phyloP scores from a whole-genome alignment of 2,888 invertebrate genomes.

The Athalia circularis region DNA sequence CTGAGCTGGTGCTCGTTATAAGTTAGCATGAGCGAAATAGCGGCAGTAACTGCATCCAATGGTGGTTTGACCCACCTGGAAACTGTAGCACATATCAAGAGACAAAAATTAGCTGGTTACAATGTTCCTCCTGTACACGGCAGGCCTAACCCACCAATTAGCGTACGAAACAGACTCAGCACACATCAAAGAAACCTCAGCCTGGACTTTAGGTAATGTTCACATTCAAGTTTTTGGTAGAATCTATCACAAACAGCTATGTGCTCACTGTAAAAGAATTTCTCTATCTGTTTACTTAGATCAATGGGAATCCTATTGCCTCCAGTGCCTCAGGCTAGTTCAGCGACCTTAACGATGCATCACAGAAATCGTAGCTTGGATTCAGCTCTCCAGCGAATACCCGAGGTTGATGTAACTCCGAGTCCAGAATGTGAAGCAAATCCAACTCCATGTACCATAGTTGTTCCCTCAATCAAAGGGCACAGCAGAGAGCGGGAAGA shows the following conservation, averaged over 20 bases:
- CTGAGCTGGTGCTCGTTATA: conserved; percentile 64
- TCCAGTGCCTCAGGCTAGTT: conserved; percentile 77
- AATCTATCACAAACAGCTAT: background rate
- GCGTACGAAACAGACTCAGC: conserved; percentile 76
- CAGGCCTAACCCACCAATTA: conserved; percentile 74
- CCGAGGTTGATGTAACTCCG: conserved; percentile 87
- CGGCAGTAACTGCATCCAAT: conserved; percentile 69
- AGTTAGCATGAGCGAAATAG: conserved; percentile 73
- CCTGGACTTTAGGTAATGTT: conserved; percentile 87
- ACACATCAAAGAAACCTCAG: conserved; percentile 92
- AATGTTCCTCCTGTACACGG: conserved; percentile 79
- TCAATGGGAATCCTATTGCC: conserved; percentile 81
- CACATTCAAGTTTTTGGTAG: background rate
- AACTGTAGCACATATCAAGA: conserved; percentile 71
- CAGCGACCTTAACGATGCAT: conserved; percentile 73
- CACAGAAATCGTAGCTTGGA: conserved; percentile 93
- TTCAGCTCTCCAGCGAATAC: conserved; percentile 91
- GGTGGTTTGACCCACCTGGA: conserved; percentile 72
- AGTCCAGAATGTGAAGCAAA: conserved; percentile 78
- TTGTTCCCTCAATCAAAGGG: conserved; percentile 55
- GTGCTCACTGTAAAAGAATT: background rate
- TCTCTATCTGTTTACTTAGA: conserved; percentile 69
- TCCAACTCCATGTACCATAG: conserved; percentile 59
- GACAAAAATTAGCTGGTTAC: conserved; percentile 71
- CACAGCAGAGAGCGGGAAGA: conserved; percentile 77